Base-by-base conservation (phyloP, 2,888 invertebrate species). In the Dastarcus helophoroides region DNA sequence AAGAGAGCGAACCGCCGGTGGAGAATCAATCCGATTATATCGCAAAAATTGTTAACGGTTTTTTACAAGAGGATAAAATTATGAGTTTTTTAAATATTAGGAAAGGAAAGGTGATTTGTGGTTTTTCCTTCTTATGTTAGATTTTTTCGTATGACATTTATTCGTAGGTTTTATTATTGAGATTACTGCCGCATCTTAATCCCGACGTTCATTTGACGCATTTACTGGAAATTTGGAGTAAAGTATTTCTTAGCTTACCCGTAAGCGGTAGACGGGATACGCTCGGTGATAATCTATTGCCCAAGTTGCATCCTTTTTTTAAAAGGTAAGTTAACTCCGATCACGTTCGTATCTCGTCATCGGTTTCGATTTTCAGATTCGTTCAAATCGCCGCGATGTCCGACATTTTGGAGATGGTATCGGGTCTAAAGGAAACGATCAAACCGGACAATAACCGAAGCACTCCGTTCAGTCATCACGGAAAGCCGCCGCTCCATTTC, bases 21-120 rank as follows among this genome's bases (percentile, higher is more conserved):
- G 68, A 68, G 12, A 63, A 63, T 16, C 69, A 68, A 14, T 64
- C 64, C 1, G 69, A 70, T 16, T 63, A 84, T 22, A 62, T 83
- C 13, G 69, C 67, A 37, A 76, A 73, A 38, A 69, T 85, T 47
- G 67, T 79, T 38, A 64, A 66, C 1, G 73, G 77, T 0, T 53
- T 82, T 14, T 56, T 78, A 15, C 70, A 73, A 37, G 72, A 76
- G 3, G 84, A 85, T 30, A 72, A 83, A 46, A 63, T 86, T 35
- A 62, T 72, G 14, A 75, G 76, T 47, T 76, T 84, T 65, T 62
- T 88, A 52, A 73, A 72, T 41, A 80, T 88, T 25, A 70, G 84
- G 42, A 89, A 89, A 54, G 89, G 88, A 48, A 78, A 82, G 71
- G 85, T 84, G 56, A 48, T 55, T 44, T 28, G 19, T 29, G 33